Evolutionary conservation across 2,113 vertebrate genomes (phyloP), one percentile per base, ranked within the genome.

Genomic region (Oceanites oceanicus): DNA sequence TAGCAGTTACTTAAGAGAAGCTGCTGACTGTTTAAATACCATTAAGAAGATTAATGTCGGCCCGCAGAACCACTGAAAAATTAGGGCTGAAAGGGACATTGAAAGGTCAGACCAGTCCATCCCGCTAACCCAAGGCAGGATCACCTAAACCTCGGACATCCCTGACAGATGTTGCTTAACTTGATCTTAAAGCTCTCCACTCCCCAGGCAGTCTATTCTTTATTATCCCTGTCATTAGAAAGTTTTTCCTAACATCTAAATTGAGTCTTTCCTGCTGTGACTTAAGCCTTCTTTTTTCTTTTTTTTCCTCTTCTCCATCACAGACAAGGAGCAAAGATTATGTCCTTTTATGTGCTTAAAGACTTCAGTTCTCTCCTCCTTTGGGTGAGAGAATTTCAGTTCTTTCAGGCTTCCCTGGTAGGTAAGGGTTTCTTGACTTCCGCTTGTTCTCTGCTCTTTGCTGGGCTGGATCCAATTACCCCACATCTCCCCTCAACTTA

Each of bases 1-100:
- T 96, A 96, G 95, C 90, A 94, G 97, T 97, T 96, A 96, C 96
- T 98, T 96, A 97, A 97, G 96, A 97, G 97, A 96, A 96, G 95
- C 93, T 97, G 95, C 97, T 97, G 96, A 96, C 93, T 96, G 92
- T 96, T 96, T 94, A 96, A 97, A 96, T 92, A 96, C 93, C 94
- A 96, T 96, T 95, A 96, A 96, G 90, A 97, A 96, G 96, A 97
- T 97, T 97, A 96, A 97, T 96, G 94, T 94, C 6, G 58, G 90
- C 93, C 96, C 15, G 0, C 93, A 96, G 96, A 97, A 96, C 93
- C 93, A 95, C 93, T 94, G 87, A 95, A 94, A 97, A 96, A 94
- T 97, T 96, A 96, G 82, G 81, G 77, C 85, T 95, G 87, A 96
- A 96, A 95, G 92, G 70, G 85, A 97, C 94, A 78, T 95, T 92